Evolutionary conservation across 2,888 invertebrate genomes (phyloP), one percentile per base, ranked within the genome.

Genomic region (Balanococcus diminutus): DNA sequence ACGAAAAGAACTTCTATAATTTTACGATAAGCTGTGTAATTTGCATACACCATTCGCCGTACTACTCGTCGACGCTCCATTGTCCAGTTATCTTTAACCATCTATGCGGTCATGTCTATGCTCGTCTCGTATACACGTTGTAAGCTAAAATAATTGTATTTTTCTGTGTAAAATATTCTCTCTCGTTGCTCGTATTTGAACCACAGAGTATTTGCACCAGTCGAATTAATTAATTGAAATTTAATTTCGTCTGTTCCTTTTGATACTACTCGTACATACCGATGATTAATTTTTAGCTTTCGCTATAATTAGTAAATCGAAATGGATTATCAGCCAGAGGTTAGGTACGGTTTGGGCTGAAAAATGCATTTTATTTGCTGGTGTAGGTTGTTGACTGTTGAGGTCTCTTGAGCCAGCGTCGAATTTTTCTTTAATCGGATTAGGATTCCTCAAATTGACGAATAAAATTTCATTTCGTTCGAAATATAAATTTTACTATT

Each of bases 1-100:
- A 1, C 36, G 75, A 31, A 28, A 32, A 36, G 28, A 31, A 79
- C 32, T 79, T 79, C 32, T 36, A 79, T 28, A 79, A 79, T 79
- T 79, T 79, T 28, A 79, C 22, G 32, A 36, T 36, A 28, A 0
- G 75, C 36, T 36, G 19, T 79, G 75, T 79, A 79, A 19, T 32
- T 79, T 79, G 75, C 75, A 79, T 79, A 79, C 36, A 22, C 75
- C 36, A 28, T 8, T 79, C 75, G 75, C 75, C 75, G 36, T 36
- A 8, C 6, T 5, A 19, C 22, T 22, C 22, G 56, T 22, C 56
- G 28, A 56, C 22, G 56, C 22, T 56, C 56, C 19, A 56, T 22
- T 56, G 56, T 22, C 56, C 67, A 16, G 67, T 28, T 67, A 67
- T 67, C 67, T 67, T 25, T 28, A 28, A 16, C 67, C 28, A 67